Percentiles rank a stretch among this genome's conserved stretches.
phyloP scores from a whole-genome alignment of 2,113 vertebrate species.

The Micronycteris hirsuta region DNA sequence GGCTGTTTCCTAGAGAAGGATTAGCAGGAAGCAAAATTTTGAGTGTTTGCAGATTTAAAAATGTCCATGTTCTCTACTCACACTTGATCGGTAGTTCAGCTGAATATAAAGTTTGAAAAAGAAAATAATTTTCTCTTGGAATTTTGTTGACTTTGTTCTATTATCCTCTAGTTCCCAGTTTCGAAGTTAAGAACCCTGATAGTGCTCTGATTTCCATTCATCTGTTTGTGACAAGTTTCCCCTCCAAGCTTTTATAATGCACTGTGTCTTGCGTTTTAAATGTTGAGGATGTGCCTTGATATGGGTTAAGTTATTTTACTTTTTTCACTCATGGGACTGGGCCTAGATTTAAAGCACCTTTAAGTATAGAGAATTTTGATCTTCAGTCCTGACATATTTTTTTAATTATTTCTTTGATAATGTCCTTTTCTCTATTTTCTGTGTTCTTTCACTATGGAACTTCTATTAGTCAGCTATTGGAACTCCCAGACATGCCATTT shows the following conservation, averaged over 20 bases:
- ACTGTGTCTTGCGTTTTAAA: neutral
- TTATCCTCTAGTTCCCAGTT: neutral
- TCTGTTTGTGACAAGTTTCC: neutral
- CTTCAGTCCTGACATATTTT: neutral
- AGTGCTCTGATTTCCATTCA: neutral
- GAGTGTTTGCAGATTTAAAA: neutral
- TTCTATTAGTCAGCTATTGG: neutral
- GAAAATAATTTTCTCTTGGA: neutral
- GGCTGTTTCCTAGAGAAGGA: constrained; percentile 21
- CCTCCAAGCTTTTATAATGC: neutral
- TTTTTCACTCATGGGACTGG: neutral
- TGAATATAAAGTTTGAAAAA: neutral
- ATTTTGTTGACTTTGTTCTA: neutral
- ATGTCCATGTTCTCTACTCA: neutral
- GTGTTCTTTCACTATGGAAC: neutral
- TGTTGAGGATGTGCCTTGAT: neutral
- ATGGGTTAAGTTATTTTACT: neutral
- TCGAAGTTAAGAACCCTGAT: neutral
- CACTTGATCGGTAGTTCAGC: neutral
- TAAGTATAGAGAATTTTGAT: neutral
- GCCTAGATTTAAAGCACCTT: neutral
- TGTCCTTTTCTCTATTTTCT: neutral
- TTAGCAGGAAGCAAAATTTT: constrained; percentile 23
- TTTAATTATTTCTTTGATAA: neutral
- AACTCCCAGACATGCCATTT: neutral